These are phyloP conservation scores for Chironomus tentans DNA, from an alignment of 2,888 invertebrate species.

Conservation along the genomic window DNA sequence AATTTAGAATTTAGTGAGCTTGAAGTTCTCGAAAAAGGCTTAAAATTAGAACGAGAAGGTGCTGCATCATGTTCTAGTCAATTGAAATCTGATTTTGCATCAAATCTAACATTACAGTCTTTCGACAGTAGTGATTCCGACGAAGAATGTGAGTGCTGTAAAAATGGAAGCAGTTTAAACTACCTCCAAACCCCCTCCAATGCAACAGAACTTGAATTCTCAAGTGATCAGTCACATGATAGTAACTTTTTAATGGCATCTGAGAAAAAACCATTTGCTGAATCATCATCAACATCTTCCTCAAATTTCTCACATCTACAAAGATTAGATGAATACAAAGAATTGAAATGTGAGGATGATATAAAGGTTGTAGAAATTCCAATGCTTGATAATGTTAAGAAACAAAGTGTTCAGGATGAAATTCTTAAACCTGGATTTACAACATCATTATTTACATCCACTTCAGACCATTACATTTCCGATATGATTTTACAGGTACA, in stretches of 20 bases:
- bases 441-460: conserved; percentile 51
- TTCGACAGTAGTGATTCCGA: conserved; percentile 34
- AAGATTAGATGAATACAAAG: conserved; percentile 21
- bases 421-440: conserved; percentile 45
- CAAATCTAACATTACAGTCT: conserved; percentile 8
- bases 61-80: conserved; percentile 43
- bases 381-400: conserved; percentile 21
- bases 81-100: conserved; percentile 11
- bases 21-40: conserved; percentile 49
- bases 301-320: not conserved
- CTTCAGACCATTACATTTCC: conserved; percentile 58
- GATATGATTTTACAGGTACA: conserved; percentile 66
- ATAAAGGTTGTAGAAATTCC: conserved; percentile 20
- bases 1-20: conserved; percentile 55
- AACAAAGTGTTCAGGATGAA: conserved; percentile 1
- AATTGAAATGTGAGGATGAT: not conserved
- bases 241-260: conserved; percentile 33
- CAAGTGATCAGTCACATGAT: conserved; percentile 37
- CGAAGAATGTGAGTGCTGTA: conserved; percentile 46
- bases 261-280: not conserved
- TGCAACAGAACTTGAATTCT: conserved; percentile 60
- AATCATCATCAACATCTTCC: not conserved
- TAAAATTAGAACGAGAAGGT: conserved; percentile 44
- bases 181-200: conserved; percentile 67
- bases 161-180: conserved; percentile 48